A percentile compares a stretch with the other conserved stretches of the same genome.
Evolutionary conservation across 1,140 invertebrate species (phyloP).

Genomic region (Pollicipes pollicipes): DNA sequence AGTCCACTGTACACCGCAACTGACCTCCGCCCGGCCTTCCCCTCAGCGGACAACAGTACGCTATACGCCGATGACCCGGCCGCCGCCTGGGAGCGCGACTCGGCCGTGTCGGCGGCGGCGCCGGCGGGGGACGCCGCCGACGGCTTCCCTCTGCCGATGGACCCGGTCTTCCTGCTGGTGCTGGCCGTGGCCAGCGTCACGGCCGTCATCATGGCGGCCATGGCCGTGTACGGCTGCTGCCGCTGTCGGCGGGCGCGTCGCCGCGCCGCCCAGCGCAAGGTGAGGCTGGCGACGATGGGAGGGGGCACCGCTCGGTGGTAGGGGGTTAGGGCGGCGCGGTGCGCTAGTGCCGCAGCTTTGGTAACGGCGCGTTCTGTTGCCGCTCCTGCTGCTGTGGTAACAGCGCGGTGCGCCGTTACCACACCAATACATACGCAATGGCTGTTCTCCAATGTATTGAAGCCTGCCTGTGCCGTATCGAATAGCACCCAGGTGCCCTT

Average conservation of each 20-base stretch:
- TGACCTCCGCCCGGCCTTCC: too few species aligned
- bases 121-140: neutral
- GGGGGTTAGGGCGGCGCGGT: neutral
- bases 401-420: too few species aligned
- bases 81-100: neutral
- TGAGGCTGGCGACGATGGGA: neutral
- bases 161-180: neutral
- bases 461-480: too few species aligned
- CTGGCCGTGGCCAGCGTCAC: neutral
- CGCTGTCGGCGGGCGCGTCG: neutral
- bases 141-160: neutral
- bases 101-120: neutral
- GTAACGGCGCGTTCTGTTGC: too few species aligned
- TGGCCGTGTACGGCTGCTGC: neutral
- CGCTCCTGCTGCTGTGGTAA: too few species aligned
- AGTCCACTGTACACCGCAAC: too few species aligned
- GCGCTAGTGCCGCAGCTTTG: too few species aligned
- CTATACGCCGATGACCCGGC: neutral
- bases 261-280: neutral
- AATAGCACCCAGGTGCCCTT: too few species aligned
- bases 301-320: neutral
- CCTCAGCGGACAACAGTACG: neutral
- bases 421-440: too few species aligned
- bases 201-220: neutral
- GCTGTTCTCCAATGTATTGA: too few species aligned